These are phyloP conservation scores for Pangasius macronema DNA, from an alignment of 2,797 vertebrate genomes.

Conservation along the genomic window DNA sequence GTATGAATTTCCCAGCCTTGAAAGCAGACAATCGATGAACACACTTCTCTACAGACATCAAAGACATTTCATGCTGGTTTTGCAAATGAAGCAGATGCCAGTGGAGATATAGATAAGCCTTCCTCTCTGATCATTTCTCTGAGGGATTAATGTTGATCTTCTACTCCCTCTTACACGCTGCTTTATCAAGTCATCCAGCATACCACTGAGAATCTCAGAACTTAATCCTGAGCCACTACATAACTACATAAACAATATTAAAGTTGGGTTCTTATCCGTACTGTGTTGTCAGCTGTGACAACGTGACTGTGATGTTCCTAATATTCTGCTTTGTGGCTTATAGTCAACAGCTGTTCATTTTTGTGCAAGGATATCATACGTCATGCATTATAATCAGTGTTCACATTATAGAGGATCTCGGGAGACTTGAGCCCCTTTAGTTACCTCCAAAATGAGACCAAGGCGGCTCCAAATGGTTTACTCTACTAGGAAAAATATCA, in stretches of 20 bases:
- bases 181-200: not conserved
- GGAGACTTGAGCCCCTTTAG: not conserved
- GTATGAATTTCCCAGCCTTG: not conserved
- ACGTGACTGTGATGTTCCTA: not conserved
- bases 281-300: not conserved
- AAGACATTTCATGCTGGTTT: conserved; percentile 6
- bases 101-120: conserved; percentile 2
- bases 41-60: conserved; percentile 14
- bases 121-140: not conserved
- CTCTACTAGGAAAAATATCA: not conserved
- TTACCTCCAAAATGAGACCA: not conserved
- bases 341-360: conserved; percentile 7
- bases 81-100: conserved; percentile 13
- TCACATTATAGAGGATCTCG: not conserved
- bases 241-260: not conserved
- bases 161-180: not conserved
- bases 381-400: not conserved
- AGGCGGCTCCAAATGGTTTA: not conserved
- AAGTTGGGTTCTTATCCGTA: no score
- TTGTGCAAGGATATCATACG: not conserved
- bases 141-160: not conserved
- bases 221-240: not conserved
- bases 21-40: not conserved
- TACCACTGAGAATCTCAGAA: not conserved
- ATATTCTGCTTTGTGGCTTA: not conserved